Base-by-base conservation (phyloP, 1,140 invertebrate genomes). In the Psilanteris sp. region DNA sequence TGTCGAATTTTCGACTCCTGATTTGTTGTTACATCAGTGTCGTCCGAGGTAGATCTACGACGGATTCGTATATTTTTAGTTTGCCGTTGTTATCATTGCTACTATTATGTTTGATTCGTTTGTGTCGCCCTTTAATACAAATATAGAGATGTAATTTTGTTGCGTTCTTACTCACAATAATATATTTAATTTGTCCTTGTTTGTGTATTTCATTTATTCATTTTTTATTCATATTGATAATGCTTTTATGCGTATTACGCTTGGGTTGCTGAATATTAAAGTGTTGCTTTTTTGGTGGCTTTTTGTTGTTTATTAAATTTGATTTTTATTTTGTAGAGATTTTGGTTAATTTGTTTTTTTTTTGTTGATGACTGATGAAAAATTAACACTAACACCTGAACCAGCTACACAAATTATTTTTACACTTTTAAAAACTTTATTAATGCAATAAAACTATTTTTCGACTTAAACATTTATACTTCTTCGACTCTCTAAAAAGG, bases 1-100 rank as follows among this genome's bases (percentile, higher is more conserved):
- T 68, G 55, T 61, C 43, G 55, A 70, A 70, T 70, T 70, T 70
- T 70, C 37, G 64, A 70, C 52, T 68, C 50, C 64, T 68, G 64
- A 68, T 68, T 68, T 57, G 15, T 55, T 67, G 41, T 67, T 50
- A 55, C 62, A 41, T 55, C 52, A 50, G 52, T 70, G 66, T 70
- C 52, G 43, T 44, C 44, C 18, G 66, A 70, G 66, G 66, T 59
- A 70, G 66, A 9, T 50, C 36, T 18, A 59, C 32, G n/a, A 57
- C 52, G 54, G 34, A 50, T 52, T 50, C 44, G 34, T 70, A 68
- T 55, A 52, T 5, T 70, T 70, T 70, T 9, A 43, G 66, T 70
- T 70, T 68, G 41, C 43, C 31, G 41, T 50, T 54, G 11, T 48
- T 10, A 5, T 43, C 27, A 29, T 2, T 9, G 3, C 10, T 7